phyloP scores from a whole-genome alignment of 2,888 invertebrate genomes.

The Hypolimnas misippus region DNA sequence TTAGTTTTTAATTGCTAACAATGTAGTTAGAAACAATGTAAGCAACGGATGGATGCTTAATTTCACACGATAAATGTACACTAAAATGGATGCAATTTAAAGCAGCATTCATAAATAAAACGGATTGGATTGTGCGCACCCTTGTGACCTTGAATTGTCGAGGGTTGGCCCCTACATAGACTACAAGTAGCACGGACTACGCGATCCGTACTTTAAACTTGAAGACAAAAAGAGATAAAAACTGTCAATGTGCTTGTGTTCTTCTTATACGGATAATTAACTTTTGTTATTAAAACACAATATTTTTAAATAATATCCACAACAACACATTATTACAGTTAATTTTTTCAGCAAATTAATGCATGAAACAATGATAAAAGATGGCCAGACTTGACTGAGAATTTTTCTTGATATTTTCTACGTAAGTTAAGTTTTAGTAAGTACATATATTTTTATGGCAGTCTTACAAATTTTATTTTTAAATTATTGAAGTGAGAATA shows the following conservation, averaged over 20 bases:
- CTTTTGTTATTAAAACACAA: no score
- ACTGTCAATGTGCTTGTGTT: not conserved
- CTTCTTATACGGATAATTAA: not conserved
- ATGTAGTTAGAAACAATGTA: conserved; percentile 35
- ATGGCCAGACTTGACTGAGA: no score
- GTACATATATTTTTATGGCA: no score
- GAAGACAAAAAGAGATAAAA: conserved; percentile 23
- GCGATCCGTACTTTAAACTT: conserved; percentile 26
- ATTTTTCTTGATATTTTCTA: no score
- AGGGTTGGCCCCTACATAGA: conserved; percentile 63
- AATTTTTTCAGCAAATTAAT: no score
- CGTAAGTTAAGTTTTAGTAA: no score
- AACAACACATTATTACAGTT: no score
- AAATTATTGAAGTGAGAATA: no score
- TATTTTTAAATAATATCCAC: no score
- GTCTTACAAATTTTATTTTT: no score
- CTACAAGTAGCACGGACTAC: conserved; percentile 27
- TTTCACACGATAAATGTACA: conserved; percentile 42
- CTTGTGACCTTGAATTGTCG: conserved; percentile 65
- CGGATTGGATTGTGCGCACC: conserved; percentile 56
- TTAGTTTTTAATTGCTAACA: conserved; percentile 13
- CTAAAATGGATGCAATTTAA: conserved; percentile 46
- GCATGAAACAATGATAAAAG: no score
- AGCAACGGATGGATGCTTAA: conserved; percentile 38
- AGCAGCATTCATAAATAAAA: conserved; percentile 51